Conservation (phyloP, 2,113 vertebrate species). For the Hydropotes inermis region DNA sequence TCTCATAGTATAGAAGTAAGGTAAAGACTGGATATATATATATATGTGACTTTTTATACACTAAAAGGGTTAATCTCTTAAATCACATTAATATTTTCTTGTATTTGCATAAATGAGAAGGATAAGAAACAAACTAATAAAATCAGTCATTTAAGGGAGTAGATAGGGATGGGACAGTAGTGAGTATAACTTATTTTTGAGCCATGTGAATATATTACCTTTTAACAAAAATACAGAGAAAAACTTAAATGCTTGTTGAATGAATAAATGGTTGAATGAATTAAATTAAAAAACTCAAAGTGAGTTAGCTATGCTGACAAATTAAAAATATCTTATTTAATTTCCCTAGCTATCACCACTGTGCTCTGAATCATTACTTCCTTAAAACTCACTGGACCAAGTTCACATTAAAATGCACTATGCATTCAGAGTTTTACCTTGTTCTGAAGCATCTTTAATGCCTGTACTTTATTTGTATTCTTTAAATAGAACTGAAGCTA, state of each 20-base stretch:
- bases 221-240: constrained; percentile 27
- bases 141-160: neutral
- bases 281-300: neutral
- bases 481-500: neutral
- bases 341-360: neutral
- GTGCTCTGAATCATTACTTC: neutral
- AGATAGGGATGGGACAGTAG: neutral
- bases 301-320: neutral
- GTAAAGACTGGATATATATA: neutral
- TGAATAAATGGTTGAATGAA: neutral
- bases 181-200: neutral
- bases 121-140: neutral
- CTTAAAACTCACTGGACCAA: neutral
- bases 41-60: neutral
- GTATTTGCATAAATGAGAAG: neutral
- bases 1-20: neutral
- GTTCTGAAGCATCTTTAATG: neutral
- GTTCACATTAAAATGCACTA: neutral
- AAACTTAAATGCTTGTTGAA: neutral
- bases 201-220: neutral
- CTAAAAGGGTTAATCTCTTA: neutral
- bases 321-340: neutral
- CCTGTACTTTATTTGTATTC: neutral
- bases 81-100: neutral
- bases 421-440: neutral